Percentiles rank a stretch among this genome's conserved stretches.
These are phyloP conservation scores for Volucella bombylans DNA, from an alignment of 2,888 invertebrate genomes.

Conservation along the genomic window DNA sequence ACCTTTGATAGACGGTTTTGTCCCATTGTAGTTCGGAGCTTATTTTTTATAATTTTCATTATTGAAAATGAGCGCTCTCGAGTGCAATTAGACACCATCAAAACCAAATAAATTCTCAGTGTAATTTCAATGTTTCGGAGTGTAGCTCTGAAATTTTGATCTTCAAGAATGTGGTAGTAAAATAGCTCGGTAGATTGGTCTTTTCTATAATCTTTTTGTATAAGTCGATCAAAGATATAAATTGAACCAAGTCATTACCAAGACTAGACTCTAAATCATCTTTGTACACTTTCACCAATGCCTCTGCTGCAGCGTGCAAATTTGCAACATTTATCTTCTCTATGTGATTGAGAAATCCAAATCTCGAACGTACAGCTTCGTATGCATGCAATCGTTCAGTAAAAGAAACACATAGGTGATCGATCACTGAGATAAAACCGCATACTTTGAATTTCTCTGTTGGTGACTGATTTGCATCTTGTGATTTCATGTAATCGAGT, in stretches of 20 bases:
- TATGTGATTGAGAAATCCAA: background rate
- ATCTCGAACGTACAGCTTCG: slow-evolving; percentile 1
- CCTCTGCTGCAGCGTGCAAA: no score
- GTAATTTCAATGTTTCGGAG: slow-evolving; percentile 1
- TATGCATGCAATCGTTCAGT: background rate
- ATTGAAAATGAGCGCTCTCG: background rate
- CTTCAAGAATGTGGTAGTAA: no score
- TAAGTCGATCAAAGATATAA: no score
- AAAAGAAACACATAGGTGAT: background rate
- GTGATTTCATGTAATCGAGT: background rate
- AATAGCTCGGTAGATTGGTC: no score
- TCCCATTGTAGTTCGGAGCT: no score
- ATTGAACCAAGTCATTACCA: no score
- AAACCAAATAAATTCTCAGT: slow-evolving; percentile 3
- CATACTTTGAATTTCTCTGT: background rate
- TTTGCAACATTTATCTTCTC: background rate
- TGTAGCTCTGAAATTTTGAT: slow-evolving; percentile 4
- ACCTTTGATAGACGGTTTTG: background rate
- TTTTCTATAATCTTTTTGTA: no score
- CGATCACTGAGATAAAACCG: background rate
- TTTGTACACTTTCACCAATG: no score
- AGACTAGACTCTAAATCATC: no score
- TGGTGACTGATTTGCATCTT: background rate
- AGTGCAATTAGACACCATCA: slow-evolving; percentile 1
- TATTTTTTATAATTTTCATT: background rate